Evolutionary conservation across 2,113 vertebrate species (phyloP), one percentile per base, ranked within the genome.

Genomic region (Pachyramphus minor): DNA sequence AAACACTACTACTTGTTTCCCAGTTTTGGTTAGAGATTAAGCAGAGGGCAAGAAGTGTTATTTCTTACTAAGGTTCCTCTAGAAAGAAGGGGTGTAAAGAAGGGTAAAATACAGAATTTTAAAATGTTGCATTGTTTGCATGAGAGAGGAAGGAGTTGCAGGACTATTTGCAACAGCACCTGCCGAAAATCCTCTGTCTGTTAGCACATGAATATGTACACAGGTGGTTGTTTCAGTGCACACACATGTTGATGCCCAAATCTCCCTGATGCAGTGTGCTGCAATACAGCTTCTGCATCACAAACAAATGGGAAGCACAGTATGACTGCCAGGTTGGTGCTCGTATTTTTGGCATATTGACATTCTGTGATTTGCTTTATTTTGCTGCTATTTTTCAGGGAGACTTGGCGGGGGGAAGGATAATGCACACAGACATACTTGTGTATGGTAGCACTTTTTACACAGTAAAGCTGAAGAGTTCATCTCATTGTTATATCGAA

Each of bases 311-410:
- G 60, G 60, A 78, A 84, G 53, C 60, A 55, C 50, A 15, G 37
- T 27, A 3, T 11, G 68, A 55, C 67, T 71, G 64, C 64, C 76
- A 84, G 72, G 73, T 30, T 84, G 45, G 67, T 63, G 45, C 17
- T 63, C 0, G 0, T 69, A 20, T 78, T 77, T 86, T 73, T 81
- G 60, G 39, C 72, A 28, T 7, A 35, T 49, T 0, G 0, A 5
- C 50, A 74, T 84, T 58, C 55, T 37, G 33, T 41, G 27, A 37
- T 44, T 87, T 74, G 66, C n/a, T 71, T 45, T 4, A 2, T 80
- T 83, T 66, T 71, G 25, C 42, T 42, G n/a, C 37, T 1, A 0
- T 35, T 72, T 95, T 82, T 56, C 31, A 24, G 22, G 42, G 35
- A 33, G 7, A 5, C 9, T 14, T 21, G 24, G 25, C 2, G 25